Conservation (phyloP, 92 coral and sea anemone genomes). For the Porites lobata region DNA sequence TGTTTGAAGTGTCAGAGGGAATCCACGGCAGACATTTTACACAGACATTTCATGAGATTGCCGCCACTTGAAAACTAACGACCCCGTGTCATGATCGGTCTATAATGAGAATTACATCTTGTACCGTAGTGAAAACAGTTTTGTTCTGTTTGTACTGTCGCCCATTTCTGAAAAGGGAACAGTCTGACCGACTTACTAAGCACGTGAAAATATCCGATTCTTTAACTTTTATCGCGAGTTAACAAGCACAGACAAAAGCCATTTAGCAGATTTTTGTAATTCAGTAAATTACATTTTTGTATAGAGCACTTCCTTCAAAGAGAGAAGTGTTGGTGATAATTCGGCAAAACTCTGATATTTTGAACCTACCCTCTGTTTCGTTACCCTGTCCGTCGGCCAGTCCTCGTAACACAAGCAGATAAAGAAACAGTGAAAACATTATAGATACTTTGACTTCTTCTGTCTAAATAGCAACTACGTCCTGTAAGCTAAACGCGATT, state of each 20-base stretch:
- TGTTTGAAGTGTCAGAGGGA: no score
- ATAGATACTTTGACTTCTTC: no score
- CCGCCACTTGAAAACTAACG: not conserved
- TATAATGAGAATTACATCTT: no score
- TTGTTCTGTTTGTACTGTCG: not conserved
- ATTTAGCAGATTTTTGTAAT: no score
- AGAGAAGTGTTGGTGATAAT: not conserved
- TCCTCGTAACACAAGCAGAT: not conserved
- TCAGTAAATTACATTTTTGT: no score
- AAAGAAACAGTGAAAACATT: constrained; percentile 35
- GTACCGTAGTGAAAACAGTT: no score
- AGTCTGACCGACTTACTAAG: no score
- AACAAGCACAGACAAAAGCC: no score
- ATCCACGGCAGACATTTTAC: no score
- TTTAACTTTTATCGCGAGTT: not conserved
- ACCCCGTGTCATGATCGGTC: not conserved
- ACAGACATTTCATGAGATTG: not conserved
- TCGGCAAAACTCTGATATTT: not conserved
- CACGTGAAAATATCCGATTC: not conserved
- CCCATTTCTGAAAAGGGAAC: no score
- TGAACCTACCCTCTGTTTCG: constrained; percentile 34
- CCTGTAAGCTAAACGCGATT: no score
- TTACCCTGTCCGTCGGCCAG: constrained; percentile 15
- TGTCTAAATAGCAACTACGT: no score
- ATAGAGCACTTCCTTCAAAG: not conserved